phyloP scores from a whole-genome alignment of 2,888 invertebrate genomes.

The Liodrosophila aerea region DNA sequence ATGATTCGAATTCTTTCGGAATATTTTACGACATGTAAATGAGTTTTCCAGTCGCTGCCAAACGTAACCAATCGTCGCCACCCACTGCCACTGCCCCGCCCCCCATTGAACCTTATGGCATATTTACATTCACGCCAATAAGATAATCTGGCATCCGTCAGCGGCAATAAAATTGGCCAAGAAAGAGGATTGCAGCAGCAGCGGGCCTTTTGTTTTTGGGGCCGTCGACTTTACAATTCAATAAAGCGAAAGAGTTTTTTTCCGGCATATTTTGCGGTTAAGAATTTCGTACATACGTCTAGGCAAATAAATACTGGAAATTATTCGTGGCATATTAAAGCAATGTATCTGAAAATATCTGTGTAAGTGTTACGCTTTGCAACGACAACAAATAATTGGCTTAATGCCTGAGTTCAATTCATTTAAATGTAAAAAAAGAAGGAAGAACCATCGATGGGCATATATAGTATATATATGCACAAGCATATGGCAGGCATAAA shows the following conservation, averaged over 20 bases:
- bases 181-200: slow-evolving; percentile 29
- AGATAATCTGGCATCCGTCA: slow-evolving; percentile 75
- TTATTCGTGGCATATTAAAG: slow-evolving; percentile 18
- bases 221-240: slow-evolving; percentile 49
- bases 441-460: slow-evolving; percentile 6
- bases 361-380: slow-evolving; percentile 37
- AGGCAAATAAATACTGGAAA: slow-evolving; percentile 60
- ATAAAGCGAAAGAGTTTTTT: slow-evolving; percentile 43
- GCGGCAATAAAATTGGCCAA: slow-evolving; percentile 59
- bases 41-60: slow-evolving; percentile 16
- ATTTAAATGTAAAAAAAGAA: slow-evolving; percentile 18
- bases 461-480: slow-evolving; percentile 24
- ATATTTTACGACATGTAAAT: slow-evolving; percentile 61
- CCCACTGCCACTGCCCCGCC: not conserved
- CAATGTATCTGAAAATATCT: slow-evolving; percentile 2
- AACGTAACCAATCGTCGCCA: not conserved
- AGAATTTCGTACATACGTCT: slow-evolving; percentile 33
- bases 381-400: slow-evolving; percentile 54
- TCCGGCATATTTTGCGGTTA: slow-evolving; percentile 7
- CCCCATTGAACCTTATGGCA: slow-evolving; percentile 15
- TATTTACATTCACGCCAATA: slow-evolving; percentile 64
- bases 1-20: slow-evolving; percentile 40
- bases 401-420: slow-evolving; percentile 30
- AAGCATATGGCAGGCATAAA: slow-evolving; percentile 74
- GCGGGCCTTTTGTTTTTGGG: slow-evolving; percentile 29